Conservation (phyloP, 1,140 invertebrate genomes). For the Bombus superbus region DNA sequence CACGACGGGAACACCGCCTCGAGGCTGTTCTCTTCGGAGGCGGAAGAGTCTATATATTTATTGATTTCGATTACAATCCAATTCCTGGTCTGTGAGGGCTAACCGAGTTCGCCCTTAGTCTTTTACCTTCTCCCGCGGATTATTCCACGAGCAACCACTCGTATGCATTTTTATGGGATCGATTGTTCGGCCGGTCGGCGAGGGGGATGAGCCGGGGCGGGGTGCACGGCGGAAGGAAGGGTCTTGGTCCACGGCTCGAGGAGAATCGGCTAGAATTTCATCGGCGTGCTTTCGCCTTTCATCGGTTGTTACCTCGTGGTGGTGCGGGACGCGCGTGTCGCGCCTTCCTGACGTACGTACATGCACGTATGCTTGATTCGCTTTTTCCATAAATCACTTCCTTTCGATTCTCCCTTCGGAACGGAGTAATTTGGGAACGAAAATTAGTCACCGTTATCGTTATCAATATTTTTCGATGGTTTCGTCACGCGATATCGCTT, state of each 20-base stretch:
- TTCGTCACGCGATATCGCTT: slow-evolving; percentile 59
- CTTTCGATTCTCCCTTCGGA: slow-evolving; percentile 61
- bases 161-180: slow-evolving; percentile 46
- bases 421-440: slow-evolving; percentile 64
- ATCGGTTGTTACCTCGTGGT: neutral
- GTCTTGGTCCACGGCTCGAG: neutral
- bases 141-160: slow-evolving; percentile 14
- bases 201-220: neutral
- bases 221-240: neutral
- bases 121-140: slow-evolving; percentile 25
- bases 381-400: slow-evolving; percentile 63
- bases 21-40: slow-evolving; percentile 47
- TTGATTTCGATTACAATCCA: slow-evolving; percentile 77
- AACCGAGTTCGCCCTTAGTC: neutral
- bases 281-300: slow-evolving; percentile 2
- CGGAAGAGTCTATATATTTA: slow-evolving; percentile 76
- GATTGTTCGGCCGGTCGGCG: slow-evolving; percentile 11
- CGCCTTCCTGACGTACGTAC: neutral
- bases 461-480: slow-evolving; percentile 70
- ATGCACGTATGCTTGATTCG: neutral
- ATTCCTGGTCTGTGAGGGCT: slow-evolving; percentile 29
- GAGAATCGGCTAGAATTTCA: neutral
- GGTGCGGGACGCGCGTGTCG: neutral
- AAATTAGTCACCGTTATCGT: slow-evolving; percentile 71
- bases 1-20: slow-evolving; percentile 65